These are phyloP conservation scores for Fundulus diaphanus DNA, from an alignment of 2,797 vertebrate species.

Conservation along the genomic window DNA sequence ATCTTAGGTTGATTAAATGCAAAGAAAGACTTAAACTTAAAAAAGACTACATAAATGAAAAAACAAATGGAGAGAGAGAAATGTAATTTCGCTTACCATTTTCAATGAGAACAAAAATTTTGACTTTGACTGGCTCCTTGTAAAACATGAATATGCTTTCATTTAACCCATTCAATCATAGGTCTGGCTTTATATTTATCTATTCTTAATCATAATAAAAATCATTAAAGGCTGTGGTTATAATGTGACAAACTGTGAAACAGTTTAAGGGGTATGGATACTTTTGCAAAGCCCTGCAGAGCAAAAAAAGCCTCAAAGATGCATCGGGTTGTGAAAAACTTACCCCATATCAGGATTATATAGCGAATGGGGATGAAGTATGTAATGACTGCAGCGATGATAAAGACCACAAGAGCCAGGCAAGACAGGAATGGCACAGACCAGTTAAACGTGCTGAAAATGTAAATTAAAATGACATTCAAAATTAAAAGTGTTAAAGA, in stretches of 20 bases:
- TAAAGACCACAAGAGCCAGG: slow-evolving; percentile 88
- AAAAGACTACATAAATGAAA: neutral
- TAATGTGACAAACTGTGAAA: neutral
- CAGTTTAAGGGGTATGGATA: too few relatives aligned
- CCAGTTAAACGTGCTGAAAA: slow-evolving; percentile 95
- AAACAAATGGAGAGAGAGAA: neutral
- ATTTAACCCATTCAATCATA: neutral
- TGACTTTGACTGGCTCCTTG: neutral
- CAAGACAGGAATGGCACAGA: slow-evolving; percentile 92
- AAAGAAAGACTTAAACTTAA: neutral
- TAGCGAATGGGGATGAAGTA: slow-evolving; percentile 93
- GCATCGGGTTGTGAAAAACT: slow-evolving; percentile 68
- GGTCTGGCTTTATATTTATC: neutral
- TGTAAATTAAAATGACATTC: slow-evolving; percentile 11
- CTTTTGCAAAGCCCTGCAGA: too few relatives aligned
- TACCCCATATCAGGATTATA: slow-evolving; percentile 94
- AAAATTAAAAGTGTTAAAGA: neutral
- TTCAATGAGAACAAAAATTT: neutral
- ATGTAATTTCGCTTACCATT: neutral
- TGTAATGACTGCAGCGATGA: slow-evolving; percentile 78
- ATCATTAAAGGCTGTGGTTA: neutral
- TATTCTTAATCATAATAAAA: neutral
- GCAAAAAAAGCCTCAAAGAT: neutral
- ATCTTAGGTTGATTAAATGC: neutral
- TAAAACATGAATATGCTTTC: neutral